Base-by-base conservation (phyloP, 37 sponge, comb jelly and placozoan species). In the Halichondria panicea region DNA sequence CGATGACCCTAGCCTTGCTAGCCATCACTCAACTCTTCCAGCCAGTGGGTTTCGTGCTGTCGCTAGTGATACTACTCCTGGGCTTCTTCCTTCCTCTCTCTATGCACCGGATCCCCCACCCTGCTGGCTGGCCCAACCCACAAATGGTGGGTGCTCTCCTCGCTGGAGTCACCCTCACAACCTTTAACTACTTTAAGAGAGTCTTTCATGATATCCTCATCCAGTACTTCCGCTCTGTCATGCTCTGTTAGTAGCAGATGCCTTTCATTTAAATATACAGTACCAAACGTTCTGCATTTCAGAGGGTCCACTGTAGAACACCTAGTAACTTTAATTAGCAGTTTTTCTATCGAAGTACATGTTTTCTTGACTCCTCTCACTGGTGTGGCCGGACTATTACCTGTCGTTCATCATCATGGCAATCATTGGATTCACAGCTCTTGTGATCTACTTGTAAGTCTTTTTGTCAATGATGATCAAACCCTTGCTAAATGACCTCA, bases 191-290 rank as follows among this genome's bases (percentile, higher is more conserved):
- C 75, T 34, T 89, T 12, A 27, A 43, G 30, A 43, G 12, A 2
- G 48, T 77, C 42, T 70, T 68, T 22, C 85, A 79, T 31, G 35
- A 79, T 89, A 89, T 89, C 85, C 89, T 88, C 2, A 3, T 21
- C 61, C 3, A n/a, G n/a, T n/a, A n/a, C n/a, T n/a, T n/a, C n/a
- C n/a, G 15, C 52, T 18, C 15, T 48, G 52, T 48, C 11, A 48
- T 15, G 11, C 13, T 11, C 15, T 18, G n/a, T n/a, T n/a, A n/a
- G n/a, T n/a, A n/a, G n/a, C n/a, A n/a, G n/a, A n/a, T n/a, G n/a
- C n/a, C n/a, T n/a, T n/a, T n/a, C n/a, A n/a, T n/a, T n/a, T n/a
- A n/a, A n/a, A n/a, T n/a, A n/a, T n/a, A n/a, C n/a, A n/a, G n/a
- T n/a, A n/a, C n/a, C n/a, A n/a, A n/a, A n/a, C n/a, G n/a, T n/a